Evolutionary conservation across 2,113 vertebrate species (phyloP), one percentile per base, ranked within the genome.

Genomic region (Fukomys damarensis): DNA sequence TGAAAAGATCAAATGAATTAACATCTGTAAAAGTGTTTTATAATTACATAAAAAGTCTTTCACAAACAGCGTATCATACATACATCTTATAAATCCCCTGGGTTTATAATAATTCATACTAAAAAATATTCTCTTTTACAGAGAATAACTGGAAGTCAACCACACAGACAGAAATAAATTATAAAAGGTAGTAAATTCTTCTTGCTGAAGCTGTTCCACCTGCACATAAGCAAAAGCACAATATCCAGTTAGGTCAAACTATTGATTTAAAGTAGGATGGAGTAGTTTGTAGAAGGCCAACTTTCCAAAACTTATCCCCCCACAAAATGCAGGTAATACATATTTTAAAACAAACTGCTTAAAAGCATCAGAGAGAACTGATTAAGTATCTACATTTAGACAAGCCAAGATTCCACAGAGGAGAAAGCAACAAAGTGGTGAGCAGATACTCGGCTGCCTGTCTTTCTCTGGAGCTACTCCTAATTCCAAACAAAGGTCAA

Each of bases 11-110:
- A 90, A 93, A 96, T 68, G 16, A 95, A 90, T 32, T 81, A 46
- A 95, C n/a, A 81, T 74, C 61, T 91, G 91, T 95, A 28, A 32
- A 94, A 87, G 38, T 54, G 20, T 82, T 82, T 35, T 41, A 0
- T 70, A 81, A 86, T 81, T 89, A 68, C 38, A 79, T 46, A 94
- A 91, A 94, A 90, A 24, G 1, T 22, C 43, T 93, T 92, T 92
- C 68, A 96, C 70, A 96, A 92, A 93, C 41, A 91, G 49, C 81
- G 17, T 94, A 82, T 82, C 56, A 56, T 46, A 49, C 61, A 86
- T 14, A 87, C 14, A 86, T 94, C 80, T 94, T 87, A 49, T 26
- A 92, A 95, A 86, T 87, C 49, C 89, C 49, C 20, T 84, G 24
- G 13, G 43, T 84, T 46, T 90, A 32, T 14, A 95, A 72, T 81